Evolutionary conservation across 2,797 vertebrate genomes (phyloP).

Genomic region (Dendrocincla tyrannina): DNA sequence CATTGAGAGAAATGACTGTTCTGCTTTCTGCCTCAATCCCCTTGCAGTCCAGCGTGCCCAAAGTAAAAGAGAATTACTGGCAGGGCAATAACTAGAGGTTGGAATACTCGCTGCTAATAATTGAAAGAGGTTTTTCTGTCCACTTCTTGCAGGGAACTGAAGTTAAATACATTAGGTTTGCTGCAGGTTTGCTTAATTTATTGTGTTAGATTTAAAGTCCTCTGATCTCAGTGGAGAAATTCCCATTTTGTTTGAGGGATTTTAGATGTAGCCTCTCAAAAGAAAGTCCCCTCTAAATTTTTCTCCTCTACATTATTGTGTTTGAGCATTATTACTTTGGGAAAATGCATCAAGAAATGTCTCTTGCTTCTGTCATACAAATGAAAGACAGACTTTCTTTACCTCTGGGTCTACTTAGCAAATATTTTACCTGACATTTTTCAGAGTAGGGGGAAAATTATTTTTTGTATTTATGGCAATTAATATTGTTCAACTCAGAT

Average conservation of each 20-base stretch:
- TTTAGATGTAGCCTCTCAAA: background rate
- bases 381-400: background rate
- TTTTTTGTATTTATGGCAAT: background rate
- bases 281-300: background rate
- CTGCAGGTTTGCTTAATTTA: background rate
- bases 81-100: background rate
- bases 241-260: background rate
- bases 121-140: background rate
- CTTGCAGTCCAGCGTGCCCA: background rate
- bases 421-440: background rate
- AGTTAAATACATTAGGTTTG: background rate
- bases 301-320: background rate
- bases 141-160: background rate
- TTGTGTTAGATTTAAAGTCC: background rate
- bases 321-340: background rate
- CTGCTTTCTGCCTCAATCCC: background rate
- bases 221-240: background rate
- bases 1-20: background rate
- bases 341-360: background rate
- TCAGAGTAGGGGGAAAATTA: background rate
- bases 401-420: background rate
- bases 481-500: background rate
- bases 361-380: background rate
- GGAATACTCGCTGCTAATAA: background rate
- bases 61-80: background rate